Percentiles rank a stretch among this genome's conserved stretches.
phyloP scores from a whole-genome alignment of 2,113 vertebrate species.

The Lates calcarifer region DNA sequence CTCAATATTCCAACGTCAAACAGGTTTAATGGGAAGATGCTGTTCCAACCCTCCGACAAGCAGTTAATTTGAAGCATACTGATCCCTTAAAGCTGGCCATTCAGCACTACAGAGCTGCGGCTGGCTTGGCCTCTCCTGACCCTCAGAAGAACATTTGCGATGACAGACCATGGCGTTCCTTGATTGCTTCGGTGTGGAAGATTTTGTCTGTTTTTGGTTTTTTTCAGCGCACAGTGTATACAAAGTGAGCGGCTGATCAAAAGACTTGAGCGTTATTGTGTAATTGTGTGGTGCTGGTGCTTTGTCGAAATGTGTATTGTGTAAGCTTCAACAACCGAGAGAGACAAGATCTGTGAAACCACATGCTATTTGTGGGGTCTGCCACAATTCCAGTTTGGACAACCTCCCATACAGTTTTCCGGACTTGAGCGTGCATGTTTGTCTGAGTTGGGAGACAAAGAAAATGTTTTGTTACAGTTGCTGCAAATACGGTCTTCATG shows the following conservation, averaged over 20 bases:
- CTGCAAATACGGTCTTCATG: slow-evolving; percentile 8
- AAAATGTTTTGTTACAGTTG: slow-evolving; percentile 31
- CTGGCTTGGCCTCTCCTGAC: slow-evolving; percentile 13
- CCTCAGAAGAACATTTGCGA: slow-evolving; percentile 5
- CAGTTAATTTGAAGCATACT: not conserved
- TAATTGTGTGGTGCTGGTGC: slow-evolving; percentile 16
- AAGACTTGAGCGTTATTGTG: slow-evolving; percentile 11
- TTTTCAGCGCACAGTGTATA: slow-evolving; percentile 5
- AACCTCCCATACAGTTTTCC: not conserved
- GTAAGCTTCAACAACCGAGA: slow-evolving; percentile 5
- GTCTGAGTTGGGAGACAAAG: slow-evolving; percentile 25
- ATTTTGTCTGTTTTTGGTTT: slow-evolving; percentile 6
- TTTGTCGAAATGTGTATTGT: slow-evolving; percentile 32
- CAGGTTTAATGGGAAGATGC: not conserved
- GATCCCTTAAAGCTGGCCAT: not conserved
- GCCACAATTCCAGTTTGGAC: slow-evolving; percentile 13
- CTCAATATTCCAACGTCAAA: not conserved
- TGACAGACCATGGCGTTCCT: slow-evolving; percentile 14
- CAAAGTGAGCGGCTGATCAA: slow-evolving; percentile 36
- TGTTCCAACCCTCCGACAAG: not conserved
- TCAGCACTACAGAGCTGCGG: not conserved
- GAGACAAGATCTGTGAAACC: slow-evolving; percentile 19
- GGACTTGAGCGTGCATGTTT: not conserved
- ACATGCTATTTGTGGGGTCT: slow-evolving; percentile 32
- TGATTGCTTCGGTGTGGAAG: slow-evolving; percentile 9